phyloP scores from a whole-genome alignment of 2,888 invertebrate genomes.

The Drosophila peninsularis region DNA sequence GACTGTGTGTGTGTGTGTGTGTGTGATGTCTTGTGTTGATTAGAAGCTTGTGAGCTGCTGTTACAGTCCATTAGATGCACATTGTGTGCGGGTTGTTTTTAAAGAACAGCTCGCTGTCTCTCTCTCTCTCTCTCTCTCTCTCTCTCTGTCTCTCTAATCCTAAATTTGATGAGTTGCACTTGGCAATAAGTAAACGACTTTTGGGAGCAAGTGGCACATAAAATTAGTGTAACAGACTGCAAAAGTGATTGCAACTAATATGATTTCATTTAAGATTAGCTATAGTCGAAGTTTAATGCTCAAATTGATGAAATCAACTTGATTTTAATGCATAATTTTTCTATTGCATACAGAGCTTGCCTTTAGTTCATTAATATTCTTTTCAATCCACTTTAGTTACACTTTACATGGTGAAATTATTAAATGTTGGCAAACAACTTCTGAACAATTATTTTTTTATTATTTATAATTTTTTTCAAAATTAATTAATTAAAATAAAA shows the following conservation, averaged over 20 bases:
- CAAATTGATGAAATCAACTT: background rate
- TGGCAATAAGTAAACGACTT: slow-evolving; percentile 6
- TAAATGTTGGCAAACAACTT: background rate
- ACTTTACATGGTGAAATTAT: background rate
- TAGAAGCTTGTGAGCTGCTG: slow-evolving; percentile 40
- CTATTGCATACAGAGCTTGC: background rate
- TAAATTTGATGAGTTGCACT: slow-evolving; percentile 25
- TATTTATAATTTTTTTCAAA: too few species aligned
- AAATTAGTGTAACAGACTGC: slow-evolving; percentile 52
- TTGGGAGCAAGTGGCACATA: slow-evolving; percentile 25
- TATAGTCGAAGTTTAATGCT: background rate
- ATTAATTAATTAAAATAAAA: too few species aligned
- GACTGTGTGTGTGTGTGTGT: slow-evolving; percentile 12
- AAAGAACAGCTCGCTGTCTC: background rate
- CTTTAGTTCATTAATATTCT: background rate
- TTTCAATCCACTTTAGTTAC: background rate
- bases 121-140: background rate
- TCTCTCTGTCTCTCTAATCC: background rate
- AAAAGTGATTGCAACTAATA: slow-evolving; percentile 30
- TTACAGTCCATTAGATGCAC: slow-evolving; percentile 60
- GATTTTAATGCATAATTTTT: background rate
- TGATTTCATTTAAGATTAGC: slow-evolving; percentile 23
- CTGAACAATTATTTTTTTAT: too few species aligned
- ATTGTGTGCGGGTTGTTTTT: slow-evolving; percentile 39
- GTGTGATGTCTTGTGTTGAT: slow-evolving; percentile 54